Evolutionary conservation across 30 jellyfish, hydroid and myxozoan species (phyloP), one percentile per base, ranked within the genome.

Genomic region (Turritopsis rubra): DNA sequence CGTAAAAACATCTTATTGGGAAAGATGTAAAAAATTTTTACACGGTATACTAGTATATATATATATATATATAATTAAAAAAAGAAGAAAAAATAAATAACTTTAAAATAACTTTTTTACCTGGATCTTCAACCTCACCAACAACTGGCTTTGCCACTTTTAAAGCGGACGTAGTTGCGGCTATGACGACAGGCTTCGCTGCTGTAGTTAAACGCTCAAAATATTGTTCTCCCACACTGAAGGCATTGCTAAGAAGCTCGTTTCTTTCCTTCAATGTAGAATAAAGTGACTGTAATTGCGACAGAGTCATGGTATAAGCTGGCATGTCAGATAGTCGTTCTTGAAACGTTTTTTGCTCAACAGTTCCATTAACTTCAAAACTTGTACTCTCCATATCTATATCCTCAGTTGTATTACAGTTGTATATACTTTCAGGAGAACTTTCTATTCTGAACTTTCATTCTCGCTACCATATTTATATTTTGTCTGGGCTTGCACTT

Each of bases 111-210:
- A 21, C 54, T 19, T 18, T 8, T 60, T 7, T 31, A 93, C 99
- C 99, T 66, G 99, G 99, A 65, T 93, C 96, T 52, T 73, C 27
- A 18, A 93, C 89, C 72, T 93, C 99, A 21, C 99, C 99, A 52
- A 93, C 96, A 73, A 93, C 91, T 52, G 99, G 99, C 72, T 88
- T 85, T 1, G 99, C 99, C 53, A 86, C 95, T 20, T 91, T 93
- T 53, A 93, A 70, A 8, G 99, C 99, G 8, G 99, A 28, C 21
- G 84, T 83, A 16, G 99, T 88, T 13, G 99, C 99, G 80, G 96
- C 93, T 23, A 87, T 79, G 23, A 93, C 96, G 28, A 93, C 99
- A 13, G 99, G 99, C 80, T 88, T 93, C 20, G 99, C 99, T 1
- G 94, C 87, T 28, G 76, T 88, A 27, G 96, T 95, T 52, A 88